Evolutionary conservation across 2,888 invertebrate genomes (phyloP).

Genomic region (Rhyacophila evoluta): DNA sequence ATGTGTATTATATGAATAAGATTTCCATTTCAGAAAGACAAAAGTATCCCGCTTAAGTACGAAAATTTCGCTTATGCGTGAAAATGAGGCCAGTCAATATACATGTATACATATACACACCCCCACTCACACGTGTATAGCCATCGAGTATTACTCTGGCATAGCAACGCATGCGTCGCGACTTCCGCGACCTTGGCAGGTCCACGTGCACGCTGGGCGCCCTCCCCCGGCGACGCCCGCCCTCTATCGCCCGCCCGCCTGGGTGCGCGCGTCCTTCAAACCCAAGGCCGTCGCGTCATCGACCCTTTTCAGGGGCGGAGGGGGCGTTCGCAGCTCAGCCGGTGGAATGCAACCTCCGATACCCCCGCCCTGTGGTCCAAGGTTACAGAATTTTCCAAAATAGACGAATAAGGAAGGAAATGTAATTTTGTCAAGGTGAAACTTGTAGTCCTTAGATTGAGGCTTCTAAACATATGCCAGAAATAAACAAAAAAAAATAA

Average conservation of each 20-base stretch:
- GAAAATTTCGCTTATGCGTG: not conserved
- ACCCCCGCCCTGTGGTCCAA: not conserved
- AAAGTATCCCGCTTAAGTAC: not conserved
- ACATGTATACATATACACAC: not conserved
- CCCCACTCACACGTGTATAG: not conserved
- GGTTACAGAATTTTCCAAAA: constrained; percentile 3
- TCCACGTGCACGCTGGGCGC: not conserved
- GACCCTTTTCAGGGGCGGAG: constrained; percentile 13
- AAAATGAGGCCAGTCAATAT: constrained; percentile 1
- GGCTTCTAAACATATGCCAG: too few species aligned
- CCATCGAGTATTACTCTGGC: not conserved
- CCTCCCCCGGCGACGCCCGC: constrained; percentile 28
- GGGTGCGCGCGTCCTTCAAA: constrained; percentile 23
- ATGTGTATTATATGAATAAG: not conserved
- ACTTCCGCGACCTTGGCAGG: constrained; percentile 25
- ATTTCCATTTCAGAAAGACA: not conserved
- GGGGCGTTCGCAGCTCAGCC: not conserved
- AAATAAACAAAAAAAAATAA: too few species aligned
- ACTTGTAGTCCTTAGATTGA: too few species aligned
- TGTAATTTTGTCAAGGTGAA: not conserved
- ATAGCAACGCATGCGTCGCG: constrained; percentile 23
- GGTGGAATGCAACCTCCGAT: not conserved
- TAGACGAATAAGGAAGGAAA: not conserved
- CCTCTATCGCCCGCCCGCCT: constrained; percentile 2
- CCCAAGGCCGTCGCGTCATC: constrained; percentile 31